Evolutionary conservation across 1,140 invertebrate species (phyloP).

Genomic region (Samia ricini): DNA sequence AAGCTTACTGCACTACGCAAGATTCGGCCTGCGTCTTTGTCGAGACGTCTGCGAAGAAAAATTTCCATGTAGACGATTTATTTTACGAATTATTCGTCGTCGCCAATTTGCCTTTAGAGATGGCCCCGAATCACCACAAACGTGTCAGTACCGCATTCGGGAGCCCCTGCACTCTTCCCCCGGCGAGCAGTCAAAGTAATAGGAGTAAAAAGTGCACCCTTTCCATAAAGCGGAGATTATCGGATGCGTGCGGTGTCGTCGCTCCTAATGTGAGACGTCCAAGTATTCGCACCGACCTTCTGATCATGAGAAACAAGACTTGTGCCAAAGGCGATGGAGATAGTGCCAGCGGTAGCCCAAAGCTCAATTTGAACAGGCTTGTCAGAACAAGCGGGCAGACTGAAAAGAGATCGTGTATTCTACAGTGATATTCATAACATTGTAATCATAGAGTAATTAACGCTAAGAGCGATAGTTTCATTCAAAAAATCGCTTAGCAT

Average conservation of each 20-base stretch:
- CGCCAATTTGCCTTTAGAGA: slow-evolving; percentile 89
- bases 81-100: slow-evolving; percentile 89
- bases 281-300: slow-evolving; percentile 90
- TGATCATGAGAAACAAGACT: slow-evolving; percentile 90
- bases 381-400: slow-evolving; percentile 57
- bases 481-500: too few relatives aligned
- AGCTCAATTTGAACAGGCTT: slow-evolving; percentile 69
- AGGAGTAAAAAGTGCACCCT: slow-evolving; percentile 86
- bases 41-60: slow-evolving; percentile 89
- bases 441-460: too few relatives aligned
- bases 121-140: slow-evolving; percentile 92
- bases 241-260: slow-evolving; percentile 90
- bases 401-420: slow-evolving; percentile 63
- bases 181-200: slow-evolving; percentile 80
- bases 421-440: slow-evolving; percentile 58
- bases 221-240: slow-evolving; percentile 87
- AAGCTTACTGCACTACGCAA: slow-evolving; percentile 83
- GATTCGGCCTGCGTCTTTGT: slow-evolving; percentile 87
- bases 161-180: slow-evolving; percentile 84
- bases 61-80: slow-evolving; percentile 87
- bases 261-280: slow-evolving; percentile 90
- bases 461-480: too few relatives aligned
- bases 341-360: slow-evolving; percentile 70
- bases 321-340: slow-evolving; percentile 82
- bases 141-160: slow-evolving; percentile 84